Base-by-base conservation (phyloP, 2,113 vertebrate genomes). In the Cyanoderma ruficeps region DNA sequence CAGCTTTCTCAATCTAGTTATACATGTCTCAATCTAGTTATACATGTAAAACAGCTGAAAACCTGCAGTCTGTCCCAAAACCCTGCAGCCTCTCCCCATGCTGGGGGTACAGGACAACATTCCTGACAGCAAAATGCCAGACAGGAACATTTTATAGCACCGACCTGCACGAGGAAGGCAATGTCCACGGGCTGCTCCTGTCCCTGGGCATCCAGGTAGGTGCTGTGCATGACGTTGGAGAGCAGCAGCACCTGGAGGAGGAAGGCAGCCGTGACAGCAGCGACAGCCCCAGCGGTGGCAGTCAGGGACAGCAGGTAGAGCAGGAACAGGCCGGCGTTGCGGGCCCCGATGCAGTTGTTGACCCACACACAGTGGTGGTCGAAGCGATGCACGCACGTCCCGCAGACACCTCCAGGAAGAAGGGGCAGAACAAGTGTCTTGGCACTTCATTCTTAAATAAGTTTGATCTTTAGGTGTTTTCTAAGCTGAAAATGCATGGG, bases 311-410 rank as follows among this genome's bases (percentile, higher is more conserved):
- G 80, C 47, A 99, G 98, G 98, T 99, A 99, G 4, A 98, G 84
- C 72, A 99, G 87, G 98, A 99, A 99, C 92, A 98, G 97, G 13
- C 97, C 96, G 2, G 95, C 95, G 44, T 99, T 99, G 97, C 96
- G 97, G 67, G 98, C 98, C 1, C 99, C 99, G 0, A 99, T 98
- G 97, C 99, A 99, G 98, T 99, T 99, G 97, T 99, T 99, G 78
- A 99, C 98, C 99, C 99, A 99, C 37, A 99, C 96, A 0, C 99
- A 99, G 97, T 99, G 99, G 95, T 99, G 99, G 93, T 99, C 99
- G 2, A 99, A 99, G 27, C 99, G 99, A 41, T 99, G 99, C 17
- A 99, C 98, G 1, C 99, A 99, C 31, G 79, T 61, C 57, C 98
- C 57, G 93, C 99, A 99, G 35, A 99, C 96, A 18, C 98, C 99